phyloP scores from a whole-genome alignment of 2,113 vertebrate genomes.

The Halcyon malimbica region DNA sequence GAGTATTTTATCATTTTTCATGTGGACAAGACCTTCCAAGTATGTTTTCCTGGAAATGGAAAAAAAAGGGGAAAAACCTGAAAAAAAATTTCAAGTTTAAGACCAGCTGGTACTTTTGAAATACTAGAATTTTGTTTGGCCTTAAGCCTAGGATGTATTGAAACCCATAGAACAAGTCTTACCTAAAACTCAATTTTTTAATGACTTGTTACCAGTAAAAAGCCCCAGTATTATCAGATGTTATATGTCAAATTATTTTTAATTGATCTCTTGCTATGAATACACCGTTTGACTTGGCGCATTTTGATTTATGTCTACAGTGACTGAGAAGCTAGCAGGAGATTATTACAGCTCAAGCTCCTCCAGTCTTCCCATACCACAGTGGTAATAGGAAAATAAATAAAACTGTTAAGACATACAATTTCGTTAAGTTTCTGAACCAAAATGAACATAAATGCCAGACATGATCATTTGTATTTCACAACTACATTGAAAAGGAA shows the following conservation, averaged over 20 bases:
- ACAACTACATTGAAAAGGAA: neutral
- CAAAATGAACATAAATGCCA: neutral
- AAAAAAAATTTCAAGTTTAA: neutral
- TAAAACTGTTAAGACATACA: no score
- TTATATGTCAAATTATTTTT: neutral
- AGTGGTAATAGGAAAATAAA: neutral
- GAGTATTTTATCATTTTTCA: neutral
- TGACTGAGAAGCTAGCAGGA: neutral
- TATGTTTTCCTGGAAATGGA: neutral
- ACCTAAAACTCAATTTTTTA: no score
- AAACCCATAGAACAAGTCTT: neutral
- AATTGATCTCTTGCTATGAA: neutral
- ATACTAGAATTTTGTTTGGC: neutral
- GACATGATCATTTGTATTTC: fast-evolving
- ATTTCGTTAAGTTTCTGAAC: no score
- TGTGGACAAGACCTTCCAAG: neutral
- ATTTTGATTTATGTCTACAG: neutral
- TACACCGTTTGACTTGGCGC: neutral
- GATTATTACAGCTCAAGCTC: neutral
- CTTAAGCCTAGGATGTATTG: neutral
- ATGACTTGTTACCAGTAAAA: neutral
- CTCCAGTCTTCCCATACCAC: neutral
- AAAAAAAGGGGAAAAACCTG: neutral
- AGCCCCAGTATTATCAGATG: neutral
- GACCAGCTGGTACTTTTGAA: neutral